Evolutionary conservation across 2,797 vertebrate genomes (phyloP), one percentile per base, ranked within the genome.

Genomic region (Pseudocheirus occidentalis): DNA sequence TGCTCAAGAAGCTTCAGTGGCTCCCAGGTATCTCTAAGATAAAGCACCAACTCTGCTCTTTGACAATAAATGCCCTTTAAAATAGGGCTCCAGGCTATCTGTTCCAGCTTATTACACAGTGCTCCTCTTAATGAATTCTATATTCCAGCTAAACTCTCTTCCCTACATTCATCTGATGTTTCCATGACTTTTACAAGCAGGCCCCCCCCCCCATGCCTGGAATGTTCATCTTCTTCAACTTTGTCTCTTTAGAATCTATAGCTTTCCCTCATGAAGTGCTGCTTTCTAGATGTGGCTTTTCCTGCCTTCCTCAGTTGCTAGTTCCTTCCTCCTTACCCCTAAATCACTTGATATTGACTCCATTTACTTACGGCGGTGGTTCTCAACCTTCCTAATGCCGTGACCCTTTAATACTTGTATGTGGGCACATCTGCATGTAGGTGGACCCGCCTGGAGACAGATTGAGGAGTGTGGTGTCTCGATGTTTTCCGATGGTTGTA

Each of bases 91-190:
- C 91, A 28, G 52, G 28, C 66, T 93, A 34, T 92, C 21, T 59
- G 53, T 93, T 50, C 53, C 53, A 52, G 46, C n/a, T 21, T 10
- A 0, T 40, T 62, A 31, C 12, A 29, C 5, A 81, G 66, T 40
- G 0, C 1, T 56, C 34, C 4, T 10, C 11, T 34, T 2, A 24
- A 46, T 12, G 14, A 90, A 40, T 29, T n/a, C 21, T 34, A 0
- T 0, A 11, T 55, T 55, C 66, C 4, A 40, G 58, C 1, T 89
- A 10, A 3, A 0, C 21, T 7, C 34, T 73, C 18, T 46, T 46
- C 16, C 66, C 18, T 81, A 81, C 46, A 81, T 81, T 40, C 18
- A 40, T 40, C 16, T 73, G 18, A 6, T 81, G 66, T 9, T 6
- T 81, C 6, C 16, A 81, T 40, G 66, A 24, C 66, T 40, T 81